phyloP scores from a whole-genome alignment of 2,797 vertebrate species.

The Pteropus rufus region DNA sequence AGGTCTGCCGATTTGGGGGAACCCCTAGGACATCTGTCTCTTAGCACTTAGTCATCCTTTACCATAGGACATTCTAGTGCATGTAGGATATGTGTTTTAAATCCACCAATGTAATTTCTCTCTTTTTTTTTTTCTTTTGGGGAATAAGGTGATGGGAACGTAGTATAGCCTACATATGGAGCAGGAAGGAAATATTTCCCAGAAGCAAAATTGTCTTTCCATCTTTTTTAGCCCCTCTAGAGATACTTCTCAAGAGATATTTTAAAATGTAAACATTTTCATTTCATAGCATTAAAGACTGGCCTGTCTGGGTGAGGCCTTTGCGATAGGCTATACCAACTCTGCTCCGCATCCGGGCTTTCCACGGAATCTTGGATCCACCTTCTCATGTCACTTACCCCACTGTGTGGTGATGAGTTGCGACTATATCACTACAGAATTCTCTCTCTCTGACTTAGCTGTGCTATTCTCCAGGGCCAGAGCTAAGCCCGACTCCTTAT shows the following conservation, averaged over 20 bases:
- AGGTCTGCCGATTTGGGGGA: neutral
- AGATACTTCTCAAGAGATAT: neutral
- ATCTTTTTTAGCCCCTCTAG: neutral
- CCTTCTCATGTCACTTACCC: neutral
- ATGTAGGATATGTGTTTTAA: neutral
- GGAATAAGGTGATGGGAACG: neutral
- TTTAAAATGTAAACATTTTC: neutral
- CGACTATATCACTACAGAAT: neutral
- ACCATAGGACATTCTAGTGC: neutral
- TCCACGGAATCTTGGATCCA: neutral
- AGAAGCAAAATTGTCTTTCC: neutral
- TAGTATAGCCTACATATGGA: neutral
- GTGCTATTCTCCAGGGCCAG: neutral
- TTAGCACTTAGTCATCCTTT: neutral
- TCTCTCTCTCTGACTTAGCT: neutral
- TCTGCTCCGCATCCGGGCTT: neutral
- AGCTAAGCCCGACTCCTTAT: neutral
- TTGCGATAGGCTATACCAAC: neutral
- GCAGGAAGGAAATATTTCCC: neutral
- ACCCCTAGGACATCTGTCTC: neutral
- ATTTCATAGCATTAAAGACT: neutral
- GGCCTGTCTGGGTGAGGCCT: neutral
- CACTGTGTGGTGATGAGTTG: neutral
- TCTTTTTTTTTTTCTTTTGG: neutral
- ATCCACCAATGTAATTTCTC: neutral